Evolutionary conservation across 2,797 vertebrate species (phyloP).

Genomic region (Galagoides demidoff): DNA sequence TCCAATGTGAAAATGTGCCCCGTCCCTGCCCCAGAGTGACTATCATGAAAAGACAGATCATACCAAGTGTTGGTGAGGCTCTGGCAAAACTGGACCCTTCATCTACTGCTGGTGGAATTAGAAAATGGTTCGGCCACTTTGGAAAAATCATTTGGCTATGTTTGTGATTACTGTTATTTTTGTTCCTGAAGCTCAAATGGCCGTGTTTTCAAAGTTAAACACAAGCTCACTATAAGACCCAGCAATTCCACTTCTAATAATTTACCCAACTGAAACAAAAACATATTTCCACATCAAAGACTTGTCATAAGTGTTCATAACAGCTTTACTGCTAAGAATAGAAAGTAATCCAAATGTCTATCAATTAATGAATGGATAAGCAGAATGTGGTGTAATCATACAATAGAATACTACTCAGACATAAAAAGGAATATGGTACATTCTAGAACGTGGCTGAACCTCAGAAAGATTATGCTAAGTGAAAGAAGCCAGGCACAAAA

Average conservation of each 20-base stretch:
- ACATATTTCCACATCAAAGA: neutral
- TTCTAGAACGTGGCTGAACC: neutral
- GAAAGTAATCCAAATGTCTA: neutral
- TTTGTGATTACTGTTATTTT: neutral
- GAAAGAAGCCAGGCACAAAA: neutral
- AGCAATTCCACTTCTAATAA: neutral
- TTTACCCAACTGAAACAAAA: slow-evolving; percentile 17
- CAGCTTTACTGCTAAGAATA: slow-evolving; percentile 1
- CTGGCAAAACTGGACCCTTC: neutral
- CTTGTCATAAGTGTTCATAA: neutral
- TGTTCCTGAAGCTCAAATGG: neutral
- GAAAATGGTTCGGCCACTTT: neutral
- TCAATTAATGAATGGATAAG: neutral
- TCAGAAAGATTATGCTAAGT: neutral
- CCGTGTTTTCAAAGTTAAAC: slow-evolving; percentile 17
- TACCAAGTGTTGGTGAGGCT: neutral
- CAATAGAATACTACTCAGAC: neutral
- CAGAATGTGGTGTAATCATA: neutral
- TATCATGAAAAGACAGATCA: neutral
- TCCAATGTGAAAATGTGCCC: neutral
- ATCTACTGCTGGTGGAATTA: neutral
- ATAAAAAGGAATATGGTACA: neutral
- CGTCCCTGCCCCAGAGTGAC: neutral
- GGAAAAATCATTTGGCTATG: neutral
- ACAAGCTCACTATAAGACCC: neutral